Conservation (phyloP, 2,888 invertebrate genomes). For the Pyralis farinalis region DNA sequence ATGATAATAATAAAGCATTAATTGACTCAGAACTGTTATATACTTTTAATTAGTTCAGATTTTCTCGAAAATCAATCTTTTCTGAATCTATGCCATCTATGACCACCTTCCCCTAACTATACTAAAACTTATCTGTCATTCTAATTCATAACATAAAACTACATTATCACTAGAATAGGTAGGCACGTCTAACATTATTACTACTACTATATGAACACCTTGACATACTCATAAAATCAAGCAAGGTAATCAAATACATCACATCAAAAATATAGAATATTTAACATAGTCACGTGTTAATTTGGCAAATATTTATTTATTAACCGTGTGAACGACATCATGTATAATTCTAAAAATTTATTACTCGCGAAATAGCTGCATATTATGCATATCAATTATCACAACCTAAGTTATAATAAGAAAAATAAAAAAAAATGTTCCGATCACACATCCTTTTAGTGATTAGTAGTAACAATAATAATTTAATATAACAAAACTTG, state of each 20-base stretch:
- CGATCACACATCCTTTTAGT: neutral
- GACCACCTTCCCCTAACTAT: no score
- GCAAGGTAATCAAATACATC: neutral
- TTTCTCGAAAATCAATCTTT: no score
- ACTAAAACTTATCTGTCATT: no score
- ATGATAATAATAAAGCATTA: no score
- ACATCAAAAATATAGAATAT: neutral
- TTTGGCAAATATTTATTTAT: neutral
- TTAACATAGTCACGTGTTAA: neutral
- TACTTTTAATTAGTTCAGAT: no score
- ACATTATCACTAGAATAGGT: no score
- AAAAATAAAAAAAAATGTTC: neutral
- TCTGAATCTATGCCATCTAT: no score
- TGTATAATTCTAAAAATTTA: neutral
- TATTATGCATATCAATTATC: constrained; percentile 24
- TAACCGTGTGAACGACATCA: neutral
- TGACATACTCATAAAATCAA: neutral
- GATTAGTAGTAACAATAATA: constrained; percentile 19
- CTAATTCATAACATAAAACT: no score
- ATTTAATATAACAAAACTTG: constrained; percentile 28
- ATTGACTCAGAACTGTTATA: no score
- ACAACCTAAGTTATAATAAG: neutral
- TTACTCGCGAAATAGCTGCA: neutral
- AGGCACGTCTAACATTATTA: no score
- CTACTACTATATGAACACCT: neutral